Evolutionary conservation across 2,113 vertebrate genomes (phyloP).

Genomic region (Dolichotis patagonum): DNA sequence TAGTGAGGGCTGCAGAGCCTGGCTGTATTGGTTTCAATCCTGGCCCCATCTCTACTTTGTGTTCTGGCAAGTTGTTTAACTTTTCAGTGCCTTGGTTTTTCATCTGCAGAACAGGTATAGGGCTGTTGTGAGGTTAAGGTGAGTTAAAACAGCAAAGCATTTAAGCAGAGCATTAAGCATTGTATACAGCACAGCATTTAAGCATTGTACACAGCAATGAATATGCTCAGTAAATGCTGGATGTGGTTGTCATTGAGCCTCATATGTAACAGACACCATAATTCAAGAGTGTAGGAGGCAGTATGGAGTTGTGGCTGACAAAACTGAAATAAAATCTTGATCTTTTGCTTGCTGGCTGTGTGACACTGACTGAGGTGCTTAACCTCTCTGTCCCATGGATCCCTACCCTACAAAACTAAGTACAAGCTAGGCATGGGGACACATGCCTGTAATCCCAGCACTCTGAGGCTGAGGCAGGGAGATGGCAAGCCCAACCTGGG

Average conservation of each 20-base stretch:
- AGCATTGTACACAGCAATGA: background rate
- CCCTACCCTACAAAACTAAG: background rate
- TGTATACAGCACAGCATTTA: slow-evolving; percentile 9
- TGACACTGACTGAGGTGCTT: background rate
- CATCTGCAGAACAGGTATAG: background rate
- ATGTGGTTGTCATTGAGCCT: background rate
- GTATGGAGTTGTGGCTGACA: background rate
- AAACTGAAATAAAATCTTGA: background rate
- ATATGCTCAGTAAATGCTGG: background rate
- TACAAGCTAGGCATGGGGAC: background rate
- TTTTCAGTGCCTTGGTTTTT: background rate
- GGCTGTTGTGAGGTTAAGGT: background rate
- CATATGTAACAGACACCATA: background rate
- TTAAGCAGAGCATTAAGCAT: no score
- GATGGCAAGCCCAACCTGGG: background rate
- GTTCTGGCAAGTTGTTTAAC: background rate
- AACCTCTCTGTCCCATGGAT: background rate
- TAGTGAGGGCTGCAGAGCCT: background rate
- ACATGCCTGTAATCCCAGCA: background rate
- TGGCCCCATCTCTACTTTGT: background rate
- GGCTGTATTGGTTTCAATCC: background rate
- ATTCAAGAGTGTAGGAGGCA: background rate
- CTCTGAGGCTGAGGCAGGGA: background rate
- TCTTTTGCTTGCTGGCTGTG: background rate
- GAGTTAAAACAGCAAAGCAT: background rate